Evolutionary conservation across 2,113 vertebrate species (phyloP).

Genomic region (Scatophagus argus): DNA sequence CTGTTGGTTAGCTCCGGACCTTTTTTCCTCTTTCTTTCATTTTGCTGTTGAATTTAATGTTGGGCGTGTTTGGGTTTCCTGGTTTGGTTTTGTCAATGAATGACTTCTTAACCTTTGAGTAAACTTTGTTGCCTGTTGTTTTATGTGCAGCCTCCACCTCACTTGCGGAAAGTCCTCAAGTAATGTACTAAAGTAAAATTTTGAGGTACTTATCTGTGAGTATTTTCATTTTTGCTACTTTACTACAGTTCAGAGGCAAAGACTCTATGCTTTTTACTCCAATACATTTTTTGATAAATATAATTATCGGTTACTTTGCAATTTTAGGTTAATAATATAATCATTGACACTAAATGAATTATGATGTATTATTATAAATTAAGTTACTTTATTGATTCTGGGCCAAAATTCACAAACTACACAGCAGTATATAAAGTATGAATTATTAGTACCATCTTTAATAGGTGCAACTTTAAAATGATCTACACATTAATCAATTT

Average conservation of each 20-base stretch:
- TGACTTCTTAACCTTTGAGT: neutral
- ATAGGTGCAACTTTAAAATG: no score
- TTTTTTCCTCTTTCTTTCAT: fast-evolving
- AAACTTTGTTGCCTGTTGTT: neutral
- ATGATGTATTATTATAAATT: no score
- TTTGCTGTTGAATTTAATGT: neutral
- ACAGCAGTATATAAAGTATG: neutral
- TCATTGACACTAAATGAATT: neutral
- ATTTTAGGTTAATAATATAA: neutral
- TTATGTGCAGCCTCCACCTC: neutral
- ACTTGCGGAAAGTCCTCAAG: neutral
- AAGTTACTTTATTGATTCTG: no score
- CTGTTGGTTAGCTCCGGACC: neutral
- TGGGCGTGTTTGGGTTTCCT: neutral
- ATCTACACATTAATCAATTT: neutral
- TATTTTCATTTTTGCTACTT: no score
- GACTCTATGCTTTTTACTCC: neutral
- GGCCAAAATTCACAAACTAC: no score
- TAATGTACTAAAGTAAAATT: no score
- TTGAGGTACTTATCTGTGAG: no score
- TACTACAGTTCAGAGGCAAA: neutral
- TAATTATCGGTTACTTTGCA: neutral
- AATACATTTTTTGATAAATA: neutral
- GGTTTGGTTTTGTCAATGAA: neutral
- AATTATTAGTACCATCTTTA: neutral